Conservation (phyloP, 2,113 vertebrate species). For the Calidris pygmaea region DNA sequence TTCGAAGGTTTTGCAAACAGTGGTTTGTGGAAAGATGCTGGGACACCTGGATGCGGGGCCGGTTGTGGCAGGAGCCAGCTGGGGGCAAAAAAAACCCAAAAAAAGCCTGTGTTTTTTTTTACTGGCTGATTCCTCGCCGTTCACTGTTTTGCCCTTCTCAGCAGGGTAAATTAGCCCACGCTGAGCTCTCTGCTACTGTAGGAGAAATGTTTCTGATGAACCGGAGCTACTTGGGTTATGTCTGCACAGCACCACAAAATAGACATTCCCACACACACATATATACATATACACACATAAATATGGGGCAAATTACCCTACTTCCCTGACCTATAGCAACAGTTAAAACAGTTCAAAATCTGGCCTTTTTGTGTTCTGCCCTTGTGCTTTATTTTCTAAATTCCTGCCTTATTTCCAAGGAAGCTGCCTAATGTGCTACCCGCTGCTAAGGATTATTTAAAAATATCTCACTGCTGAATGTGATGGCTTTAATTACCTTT, state of each 20-base stretch:
- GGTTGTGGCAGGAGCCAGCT: not conserved
- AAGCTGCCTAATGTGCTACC: not conserved
- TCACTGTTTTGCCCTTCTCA: not conserved
- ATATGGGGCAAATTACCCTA: not conserved
- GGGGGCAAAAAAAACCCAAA: not conserved
- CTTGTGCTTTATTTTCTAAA: not conserved
- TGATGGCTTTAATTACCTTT: slow-evolving; percentile 24
- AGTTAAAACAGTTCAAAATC: not conserved
- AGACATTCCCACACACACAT: not conserved
- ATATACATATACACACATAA: too few relatives aligned
- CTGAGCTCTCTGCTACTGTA: not conserved
- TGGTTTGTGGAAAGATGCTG: not conserved
- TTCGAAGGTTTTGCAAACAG: not conserved
- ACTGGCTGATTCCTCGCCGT: not conserved
- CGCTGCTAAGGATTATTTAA: not conserved
- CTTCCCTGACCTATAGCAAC: not conserved
- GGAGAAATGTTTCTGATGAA: not conserved
- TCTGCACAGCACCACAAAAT: not conserved
- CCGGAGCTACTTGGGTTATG: not conserved
- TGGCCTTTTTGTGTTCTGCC: not conserved
- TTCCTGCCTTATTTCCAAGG: not conserved
- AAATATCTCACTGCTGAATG: not conserved
- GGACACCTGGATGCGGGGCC: not conserved
- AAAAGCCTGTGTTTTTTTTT: not conserved
- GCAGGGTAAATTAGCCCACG: not conserved